phyloP scores from a whole-genome alignment of 2,888 invertebrate genomes.

The Athalia rosae region DNA sequence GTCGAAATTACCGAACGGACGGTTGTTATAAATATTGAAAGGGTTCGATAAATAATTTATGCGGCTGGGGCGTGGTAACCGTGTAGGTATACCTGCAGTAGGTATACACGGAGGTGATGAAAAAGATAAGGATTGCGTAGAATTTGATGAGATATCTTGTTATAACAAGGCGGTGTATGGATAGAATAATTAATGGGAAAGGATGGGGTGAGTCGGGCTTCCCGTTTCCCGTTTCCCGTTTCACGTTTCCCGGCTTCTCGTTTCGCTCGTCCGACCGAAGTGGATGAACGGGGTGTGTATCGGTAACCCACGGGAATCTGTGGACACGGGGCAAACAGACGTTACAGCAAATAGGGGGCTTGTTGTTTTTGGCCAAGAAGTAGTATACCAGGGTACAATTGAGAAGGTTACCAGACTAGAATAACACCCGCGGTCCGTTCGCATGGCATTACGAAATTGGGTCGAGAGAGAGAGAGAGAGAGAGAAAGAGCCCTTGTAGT shows the following conservation, averaged over 20 bases:
- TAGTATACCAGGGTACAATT: slow-evolving; percentile 10
- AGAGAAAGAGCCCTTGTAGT: background rate
- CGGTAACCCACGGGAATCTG: slow-evolving; percentile 34
- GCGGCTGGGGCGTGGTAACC: too few relatives aligned
- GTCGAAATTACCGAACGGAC: too few relatives aligned
- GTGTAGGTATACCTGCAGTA: too few relatives aligned
- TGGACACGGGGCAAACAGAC: slow-evolving; percentile 23
- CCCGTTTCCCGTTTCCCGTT: too few relatives aligned
- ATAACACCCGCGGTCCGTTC: slow-evolving; percentile 26
- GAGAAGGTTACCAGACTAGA: slow-evolving; percentile 26
- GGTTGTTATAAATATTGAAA: too few relatives aligned
- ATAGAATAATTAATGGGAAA: slow-evolving; percentile 23
- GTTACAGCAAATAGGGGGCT: slow-evolving; percentile 5
- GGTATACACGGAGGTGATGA: background rate
- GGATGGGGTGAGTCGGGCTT: background rate
- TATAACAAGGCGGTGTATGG: background rate
- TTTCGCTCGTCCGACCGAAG: too few relatives aligned
- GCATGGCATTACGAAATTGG: slow-evolving; percentile 26
- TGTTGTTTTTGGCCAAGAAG: slow-evolving; percentile 38
- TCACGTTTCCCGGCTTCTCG: too few relatives aligned
- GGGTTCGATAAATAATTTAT: too few relatives aligned
- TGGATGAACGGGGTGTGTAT: slow-evolving; percentile 6
- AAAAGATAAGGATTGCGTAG: background rate
- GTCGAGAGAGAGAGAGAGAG: slow-evolving; percentile 8
- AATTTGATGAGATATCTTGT: slow-evolving; percentile 20